Conservation (phyloP, 2,888 invertebrate species). For the Tachystola acroxantha region DNA sequence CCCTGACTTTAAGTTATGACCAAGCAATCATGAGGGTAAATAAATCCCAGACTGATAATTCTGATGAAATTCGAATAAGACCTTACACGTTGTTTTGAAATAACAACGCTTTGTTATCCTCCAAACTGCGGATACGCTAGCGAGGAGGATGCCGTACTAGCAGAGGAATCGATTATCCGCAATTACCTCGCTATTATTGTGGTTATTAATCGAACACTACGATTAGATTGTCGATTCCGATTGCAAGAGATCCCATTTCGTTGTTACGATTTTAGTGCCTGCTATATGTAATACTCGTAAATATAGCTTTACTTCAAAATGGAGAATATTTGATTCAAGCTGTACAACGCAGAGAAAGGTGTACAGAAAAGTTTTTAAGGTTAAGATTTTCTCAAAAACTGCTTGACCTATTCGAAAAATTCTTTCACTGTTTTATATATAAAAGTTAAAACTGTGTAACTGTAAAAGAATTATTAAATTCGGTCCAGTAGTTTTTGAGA, state of each 20-base stretch:
- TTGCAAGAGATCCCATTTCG: background rate
- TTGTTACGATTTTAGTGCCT: background rate
- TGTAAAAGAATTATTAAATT: too few relatives aligned
- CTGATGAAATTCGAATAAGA: background rate
- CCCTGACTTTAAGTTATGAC: background rate
- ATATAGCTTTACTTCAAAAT: too few relatives aligned
- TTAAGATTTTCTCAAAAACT: too few relatives aligned
- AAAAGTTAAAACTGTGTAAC: too few relatives aligned
- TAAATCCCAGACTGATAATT: background rate
- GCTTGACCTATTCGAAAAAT: too few relatives aligned
- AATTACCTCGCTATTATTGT: constrained; percentile 13
- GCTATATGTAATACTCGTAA: too few relatives aligned
- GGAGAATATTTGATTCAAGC: too few relatives aligned
- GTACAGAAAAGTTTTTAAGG: too few relatives aligned
- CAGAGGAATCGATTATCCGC: constrained; percentile 20
- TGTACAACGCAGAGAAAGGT: too few relatives aligned
- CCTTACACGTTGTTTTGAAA: background rate
- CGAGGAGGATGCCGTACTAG: constrained; percentile 16
- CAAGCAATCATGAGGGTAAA: background rate
- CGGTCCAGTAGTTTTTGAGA: too few relatives aligned
- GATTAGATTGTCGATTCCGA: background rate
- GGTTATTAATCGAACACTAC: background rate
- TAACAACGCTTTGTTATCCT: too few relatives aligned
- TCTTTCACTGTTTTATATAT: too few relatives aligned
- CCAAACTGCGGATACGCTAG: constrained; percentile 1